phyloP scores from a whole-genome alignment of 2,888 invertebrate genomes.

The Dolomedes plantarius region DNA sequence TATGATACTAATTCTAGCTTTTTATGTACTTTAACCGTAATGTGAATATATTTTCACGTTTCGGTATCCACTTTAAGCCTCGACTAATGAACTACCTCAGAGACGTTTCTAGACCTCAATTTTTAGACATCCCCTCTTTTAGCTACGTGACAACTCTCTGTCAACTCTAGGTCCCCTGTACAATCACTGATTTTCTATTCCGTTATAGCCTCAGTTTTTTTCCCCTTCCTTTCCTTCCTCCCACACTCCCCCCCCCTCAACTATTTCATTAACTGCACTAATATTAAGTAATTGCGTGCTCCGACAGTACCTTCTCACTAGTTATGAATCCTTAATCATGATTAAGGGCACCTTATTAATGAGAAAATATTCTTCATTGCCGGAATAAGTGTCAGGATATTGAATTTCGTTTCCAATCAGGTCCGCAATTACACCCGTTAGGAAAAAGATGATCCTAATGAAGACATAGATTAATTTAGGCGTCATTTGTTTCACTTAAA shows the following conservation, averaged over 20 bases:
- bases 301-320: constrained; percentile 27
- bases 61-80: too few species aligned
- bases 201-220: constrained; percentile 1
- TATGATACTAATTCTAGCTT: too few species aligned
- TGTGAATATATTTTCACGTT: too few species aligned
- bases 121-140: constrained; percentile 12
- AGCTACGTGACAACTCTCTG: constrained; percentile 52
- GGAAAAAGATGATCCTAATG: constrained; percentile 66
- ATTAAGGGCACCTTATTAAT: constrained; percentile 65
- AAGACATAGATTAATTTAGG: constrained; percentile 70
- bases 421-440: constrained; percentile 53
- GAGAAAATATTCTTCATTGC: constrained; percentile 66
- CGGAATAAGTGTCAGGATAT: constrained; percentile 63
- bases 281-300: constrained; percentile 67
- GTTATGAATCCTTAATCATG: constrained; percentile 59
- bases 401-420: constrained; percentile 68
- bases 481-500: constrained; percentile 70
- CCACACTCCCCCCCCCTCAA: constrained; percentile 34
- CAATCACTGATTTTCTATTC: constrained; percentile 47
- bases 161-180: constrained; percentile 50
- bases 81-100: too few species aligned
- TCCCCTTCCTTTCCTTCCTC: constrained; percentile 10
- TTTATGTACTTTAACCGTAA: too few species aligned
- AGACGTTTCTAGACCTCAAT: too few species aligned
- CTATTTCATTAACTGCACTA: constrained; percentile 66